Base-by-base conservation (phyloP, 2,888 invertebrate species). In the Adelognathus sp. region DNA sequence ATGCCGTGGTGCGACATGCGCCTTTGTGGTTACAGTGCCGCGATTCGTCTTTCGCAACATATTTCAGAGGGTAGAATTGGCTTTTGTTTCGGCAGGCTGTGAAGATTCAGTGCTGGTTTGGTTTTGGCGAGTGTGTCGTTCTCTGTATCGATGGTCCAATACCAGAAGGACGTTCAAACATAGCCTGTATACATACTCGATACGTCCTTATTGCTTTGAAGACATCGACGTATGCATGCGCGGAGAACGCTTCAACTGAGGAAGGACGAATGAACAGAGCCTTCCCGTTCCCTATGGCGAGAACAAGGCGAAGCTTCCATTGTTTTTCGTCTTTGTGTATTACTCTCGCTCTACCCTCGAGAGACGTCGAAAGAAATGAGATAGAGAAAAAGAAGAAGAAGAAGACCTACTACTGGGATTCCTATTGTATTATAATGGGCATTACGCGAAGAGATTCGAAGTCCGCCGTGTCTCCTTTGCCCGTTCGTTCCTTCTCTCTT, bases 401-500 rank as follows among this genome's bases (percentile, higher is more conserved):
- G 80, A 63, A 71, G 79, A 79, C 71, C 75, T 46, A 50, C 56
- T 73, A 58, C 79, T 14, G 83, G 82, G 24, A 21, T 52, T 79
- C 82, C 89, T 85, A 89, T 89, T 90, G 90, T 90, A 89, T 90
- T 89, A 84, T 89, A 90, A 89, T 90, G 86, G 84, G 86, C 87
- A 87, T 88, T 88, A 88, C 85, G 82, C 69, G 69, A 9, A 76
- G 75, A 70, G 72, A 64, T 72, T 77, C 72, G 64, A 74, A 54
- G 77, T 67, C 50, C 56, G 39, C 58, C 54, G 64, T 31, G 71
- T 64, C 72, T 79, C 74, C 74, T 73, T 78, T 54, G 31, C 44
- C 14, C 29, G 36, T 69, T 70, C 54, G 58, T 69, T 29, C 63
- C 70, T 44, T 52, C 66, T 50, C 16, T 69, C 14, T 11, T 54